A percentile compares a stretch with the other conserved stretches of the same genome.
These are phyloP conservation scores for Epinotia ramella DNA, from an alignment of 2,888 invertebrate species.

Conservation along the genomic window DNA sequence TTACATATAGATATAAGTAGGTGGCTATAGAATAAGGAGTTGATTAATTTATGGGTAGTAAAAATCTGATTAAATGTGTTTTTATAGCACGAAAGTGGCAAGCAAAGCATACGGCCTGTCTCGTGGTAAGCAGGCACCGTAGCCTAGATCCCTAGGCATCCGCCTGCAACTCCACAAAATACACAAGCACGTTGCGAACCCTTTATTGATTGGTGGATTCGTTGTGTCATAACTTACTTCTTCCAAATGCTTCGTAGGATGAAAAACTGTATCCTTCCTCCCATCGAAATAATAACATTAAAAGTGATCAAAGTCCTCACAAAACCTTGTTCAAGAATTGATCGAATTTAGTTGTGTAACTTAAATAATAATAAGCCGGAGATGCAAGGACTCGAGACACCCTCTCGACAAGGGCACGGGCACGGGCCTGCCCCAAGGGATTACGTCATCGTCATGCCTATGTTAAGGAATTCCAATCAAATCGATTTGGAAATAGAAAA, in stretches of 20 bases:
- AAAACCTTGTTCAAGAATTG: slow-evolving; percentile 15
- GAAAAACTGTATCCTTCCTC: slow-evolving; percentile 1
- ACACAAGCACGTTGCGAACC: too few relatives aligned
- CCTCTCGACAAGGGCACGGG: slow-evolving; percentile 41
- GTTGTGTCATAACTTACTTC: too few relatives aligned
- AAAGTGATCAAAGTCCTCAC: slow-evolving; percentile 19
- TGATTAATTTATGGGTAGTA: too few relatives aligned
- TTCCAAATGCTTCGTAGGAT: neutral
- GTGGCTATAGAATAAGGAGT: too few relatives aligned
- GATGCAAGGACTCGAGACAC: slow-evolving; percentile 35
- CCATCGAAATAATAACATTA: neutral
- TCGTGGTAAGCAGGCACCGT: too few relatives aligned
- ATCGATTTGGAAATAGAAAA: slow-evolving; percentile 31
- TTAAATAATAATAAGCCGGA: slow-evolving; percentile 11
- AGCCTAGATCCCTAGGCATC: too few relatives aligned
- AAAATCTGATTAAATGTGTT: too few relatives aligned
- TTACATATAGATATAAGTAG: too few relatives aligned
- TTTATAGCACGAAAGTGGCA: too few relatives aligned
- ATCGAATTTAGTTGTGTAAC: slow-evolving; percentile 18
- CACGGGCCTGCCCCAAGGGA: slow-evolving; percentile 49
- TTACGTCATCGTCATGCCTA: slow-evolving; percentile 44
- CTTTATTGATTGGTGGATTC: too few relatives aligned
- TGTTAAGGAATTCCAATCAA: slow-evolving; percentile 25
- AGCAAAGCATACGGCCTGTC: too few relatives aligned
- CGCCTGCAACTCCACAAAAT: too few relatives aligned